Evolutionary conservation across 1,140 invertebrate genomes (phyloP), one percentile per base, ranked within the genome.

Genomic region (Anastatus disparis): DNA sequence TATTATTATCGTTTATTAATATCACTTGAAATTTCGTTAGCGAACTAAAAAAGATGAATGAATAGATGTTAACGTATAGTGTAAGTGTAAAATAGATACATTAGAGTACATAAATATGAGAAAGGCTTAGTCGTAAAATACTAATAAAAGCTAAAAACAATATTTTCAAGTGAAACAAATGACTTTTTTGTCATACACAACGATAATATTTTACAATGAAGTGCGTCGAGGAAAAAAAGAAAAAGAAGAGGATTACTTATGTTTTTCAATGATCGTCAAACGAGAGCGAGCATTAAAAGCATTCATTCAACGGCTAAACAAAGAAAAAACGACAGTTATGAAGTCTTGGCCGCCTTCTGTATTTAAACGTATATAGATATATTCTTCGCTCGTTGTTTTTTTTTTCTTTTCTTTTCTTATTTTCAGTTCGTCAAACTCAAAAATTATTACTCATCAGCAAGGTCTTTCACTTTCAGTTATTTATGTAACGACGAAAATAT

Each of bases 241-340:
- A n/a, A n/a, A n/a, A n/a, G n/a, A n/a, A n/a, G n/a, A n/a, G n/a
- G 40, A 56, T 46, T 56, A 31, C n/a, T n/a, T n/a, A n/a, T n/a
- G 65, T 13, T 12, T 13, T 27, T n/a, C 26, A 26, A 42, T n/a
- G 27, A 66, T 56, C 15, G 40, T 46, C 26, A 12, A 24, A 40
- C 35, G 29, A 56, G 31, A 53, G 27, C 50, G 31, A 35, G 9
- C 55, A 40, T 69, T 59, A 69, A 69, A 31, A 56, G n/a, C n/a
- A n/a, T n/a, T 69, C 66, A 35, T 56, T 68, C 66, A 61, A 15
- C 55, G 35, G 22, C 55, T 42, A 53, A 50, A 52, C 24, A 17
- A 29, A n/a, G n/a, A n/a, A n/a, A n/a, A 20, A 42, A 26, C 48
- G 67, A 62, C 58, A 70, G 67, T 70, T 63, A 61, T 70, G 58